Base-by-base conservation (phyloP, 2,797 vertebrate genomes). In the Intellagama lesueurii region DNA sequence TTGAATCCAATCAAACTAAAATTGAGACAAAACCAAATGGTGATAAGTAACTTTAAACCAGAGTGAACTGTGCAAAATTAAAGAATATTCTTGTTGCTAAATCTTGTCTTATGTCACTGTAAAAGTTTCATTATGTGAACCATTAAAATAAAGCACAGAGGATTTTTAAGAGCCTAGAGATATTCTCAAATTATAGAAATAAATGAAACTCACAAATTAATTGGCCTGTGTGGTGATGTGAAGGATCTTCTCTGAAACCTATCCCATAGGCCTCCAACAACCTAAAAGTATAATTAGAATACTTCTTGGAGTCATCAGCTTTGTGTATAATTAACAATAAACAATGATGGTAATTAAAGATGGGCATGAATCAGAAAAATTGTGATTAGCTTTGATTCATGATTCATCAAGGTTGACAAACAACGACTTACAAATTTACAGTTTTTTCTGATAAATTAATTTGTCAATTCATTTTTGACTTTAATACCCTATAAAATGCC, bases 201-300 rank as follows among this genome's bases (percentile, higher is more conserved):
- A 89, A n/a, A 28, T 3, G 7, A 87, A 93, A 97, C 97, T 96
- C 95, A 98, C 96, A 97, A 97, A 90, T 90, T 92, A 88, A 97
- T 75, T 69, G 95, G 96, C 89, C 94, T 98, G 81, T 75, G 90
- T 4, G 94, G 93, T n/a, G 90, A 94, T 17, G 81, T 92, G 93
- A 97, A 96, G 6, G 69, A 82, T 90, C 96, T 95, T 86, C 94
- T 96, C 82, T 98, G 97, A 91, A 94, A 97, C 94, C 94, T 96
- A 91, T 96, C 96, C 97, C 97, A 98, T 64, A 97, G 95, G 14
- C 90, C 92, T 88, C 96, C 95, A 52, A 96, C 19, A 90, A 95
- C 92, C 97, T 98, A 89, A 76, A 95, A 95, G 35, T 5, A 77
- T 81, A 68, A 87, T 66, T 66, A 79, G 68, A 85, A 88, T 1